phyloP scores from a whole-genome alignment of 2,797 vertebrate species.

The Urocyon cinereoargenteus region DNA sequence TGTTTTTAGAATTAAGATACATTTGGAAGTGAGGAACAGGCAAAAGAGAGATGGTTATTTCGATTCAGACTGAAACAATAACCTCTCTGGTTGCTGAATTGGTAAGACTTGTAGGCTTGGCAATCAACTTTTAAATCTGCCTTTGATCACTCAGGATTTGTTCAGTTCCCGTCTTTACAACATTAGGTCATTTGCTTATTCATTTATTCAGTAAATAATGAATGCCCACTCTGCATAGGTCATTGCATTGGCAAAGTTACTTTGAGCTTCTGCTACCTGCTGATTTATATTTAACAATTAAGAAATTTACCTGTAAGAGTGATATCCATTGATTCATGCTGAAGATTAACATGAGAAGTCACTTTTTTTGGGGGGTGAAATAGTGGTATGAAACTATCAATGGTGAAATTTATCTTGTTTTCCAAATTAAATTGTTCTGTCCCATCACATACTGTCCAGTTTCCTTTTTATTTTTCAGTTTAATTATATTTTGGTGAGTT shows the following conservation, averaged over 20 bases:
- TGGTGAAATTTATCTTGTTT: slow-evolving; percentile 54
- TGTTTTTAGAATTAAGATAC: slow-evolving; percentile 45
- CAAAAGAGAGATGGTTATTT: slow-evolving; percentile 1
- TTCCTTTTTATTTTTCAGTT: slow-evolving; percentile 51
- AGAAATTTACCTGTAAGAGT: slow-evolving; percentile 16
- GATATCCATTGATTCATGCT: slow-evolving; percentile 22
- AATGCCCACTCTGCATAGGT: not conserved
- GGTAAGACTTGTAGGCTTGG: slow-evolving; percentile 24
- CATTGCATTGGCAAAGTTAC: slow-evolving; percentile 15
- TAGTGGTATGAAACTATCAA: slow-evolving; percentile 29
- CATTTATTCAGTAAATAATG: slow-evolving; percentile 45
- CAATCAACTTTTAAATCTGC: slow-evolving; percentile 50
- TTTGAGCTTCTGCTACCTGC: slow-evolving; percentile 32
- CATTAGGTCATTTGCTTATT: slow-evolving; percentile 52
- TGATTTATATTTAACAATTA: slow-evolving; percentile 51
- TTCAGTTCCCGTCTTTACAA: not conserved
- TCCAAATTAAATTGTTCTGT: slow-evolving; percentile 38
- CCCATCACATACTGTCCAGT: not conserved
- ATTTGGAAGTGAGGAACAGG: not conserved
- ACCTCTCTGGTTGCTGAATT: not conserved
- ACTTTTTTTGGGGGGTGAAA: slow-evolving; percentile 26
- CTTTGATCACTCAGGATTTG: slow-evolving; percentile 38
- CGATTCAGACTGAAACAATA: not conserved
- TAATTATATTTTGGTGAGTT: slow-evolving; percentile 13
- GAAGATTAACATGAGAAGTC: slow-evolving; percentile 24